These are phyloP conservation scores for Podocnemis expansa DNA, from an alignment of 2,113 vertebrate genomes.

Conservation along the genomic window DNA sequence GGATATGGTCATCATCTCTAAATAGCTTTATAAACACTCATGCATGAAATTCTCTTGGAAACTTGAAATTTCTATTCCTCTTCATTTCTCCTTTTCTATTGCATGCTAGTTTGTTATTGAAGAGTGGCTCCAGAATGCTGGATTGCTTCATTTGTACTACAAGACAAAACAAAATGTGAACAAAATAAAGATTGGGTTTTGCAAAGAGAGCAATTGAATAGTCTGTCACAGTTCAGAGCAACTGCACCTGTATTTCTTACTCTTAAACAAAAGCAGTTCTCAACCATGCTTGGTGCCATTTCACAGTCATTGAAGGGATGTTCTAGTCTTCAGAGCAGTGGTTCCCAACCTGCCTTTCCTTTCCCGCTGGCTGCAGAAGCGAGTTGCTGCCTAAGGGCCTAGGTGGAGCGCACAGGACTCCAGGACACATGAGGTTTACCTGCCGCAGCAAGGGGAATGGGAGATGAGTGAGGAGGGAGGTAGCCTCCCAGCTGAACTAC, in stretches of 20 bases:
- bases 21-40: conserved; percentile 45
- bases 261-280: background rate
- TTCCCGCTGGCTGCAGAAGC: no score
- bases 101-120: background rate
- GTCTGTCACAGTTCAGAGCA: background rate
- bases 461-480: no score
- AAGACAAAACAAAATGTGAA: background rate
- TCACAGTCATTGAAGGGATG: background rate
- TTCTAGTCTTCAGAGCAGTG: no score
- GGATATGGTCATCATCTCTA: conserved; percentile 37
- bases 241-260: background rate
- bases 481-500: no score
- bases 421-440: no score
- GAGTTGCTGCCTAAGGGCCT: no score
- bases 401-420: no score
- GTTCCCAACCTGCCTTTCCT: no score
- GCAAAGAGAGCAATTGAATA: background rate
- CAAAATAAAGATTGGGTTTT: background rate
- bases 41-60: conserved; percentile 40
- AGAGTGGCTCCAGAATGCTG: background rate
- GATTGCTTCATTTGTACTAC: background rate
- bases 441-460: no score
- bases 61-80: background rate
- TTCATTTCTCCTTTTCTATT: background rate
- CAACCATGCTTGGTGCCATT: background rate